Percentiles rank a stretch among this genome's conserved stretches.
Conservation (phyloP, 2,113 vertebrate species). For the Hepsetus odoe region DNA sequence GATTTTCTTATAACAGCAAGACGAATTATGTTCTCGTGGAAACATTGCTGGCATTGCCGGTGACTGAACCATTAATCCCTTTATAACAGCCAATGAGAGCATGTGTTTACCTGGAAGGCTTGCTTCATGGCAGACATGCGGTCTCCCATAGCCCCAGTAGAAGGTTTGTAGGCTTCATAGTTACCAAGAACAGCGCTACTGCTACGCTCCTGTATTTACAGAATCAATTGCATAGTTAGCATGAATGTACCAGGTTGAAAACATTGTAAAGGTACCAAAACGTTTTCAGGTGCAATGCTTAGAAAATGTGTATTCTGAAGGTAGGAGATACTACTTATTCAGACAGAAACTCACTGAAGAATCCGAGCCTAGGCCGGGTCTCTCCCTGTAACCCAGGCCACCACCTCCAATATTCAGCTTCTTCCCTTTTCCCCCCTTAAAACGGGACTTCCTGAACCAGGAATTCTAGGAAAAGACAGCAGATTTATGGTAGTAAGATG, state of each 20-base stretch:
- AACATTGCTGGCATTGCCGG: too few species aligned
- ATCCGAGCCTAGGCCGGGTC: conserved; percentile 92
- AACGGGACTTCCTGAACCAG: conserved; percentile 97
- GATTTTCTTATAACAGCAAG: too few species aligned
- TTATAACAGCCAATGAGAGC: too few species aligned
- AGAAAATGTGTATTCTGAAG: too few species aligned
- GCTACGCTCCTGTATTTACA: conserved; percentile 79
- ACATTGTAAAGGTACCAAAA: too few species aligned
- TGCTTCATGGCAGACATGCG: conserved; percentile 96
- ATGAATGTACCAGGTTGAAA: neutral
- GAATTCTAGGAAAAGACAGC: conserved; percentile 81
- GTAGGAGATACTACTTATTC: too few species aligned
- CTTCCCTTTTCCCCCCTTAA: conserved; percentile 95
- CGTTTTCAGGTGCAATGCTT: too few species aligned
- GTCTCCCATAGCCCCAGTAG: conserved; percentile 94
- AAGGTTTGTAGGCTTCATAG: conserved; percentile 90
- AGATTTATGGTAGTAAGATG: too few species aligned
- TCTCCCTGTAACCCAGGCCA: conserved; percentile 92
- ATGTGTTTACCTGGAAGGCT: conserved; percentile 87
- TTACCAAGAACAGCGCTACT: conserved; percentile 79
- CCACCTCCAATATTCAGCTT: conserved; percentile 95
- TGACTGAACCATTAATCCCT: too few species aligned
- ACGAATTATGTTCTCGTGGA: too few species aligned
- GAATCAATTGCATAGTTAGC: neutral
- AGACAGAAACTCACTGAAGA: conserved; percentile 81